These are phyloP conservation scores for Eumeta japonica DNA, from an alignment of 1,140 invertebrate species.

Conservation along the genomic window DNA sequence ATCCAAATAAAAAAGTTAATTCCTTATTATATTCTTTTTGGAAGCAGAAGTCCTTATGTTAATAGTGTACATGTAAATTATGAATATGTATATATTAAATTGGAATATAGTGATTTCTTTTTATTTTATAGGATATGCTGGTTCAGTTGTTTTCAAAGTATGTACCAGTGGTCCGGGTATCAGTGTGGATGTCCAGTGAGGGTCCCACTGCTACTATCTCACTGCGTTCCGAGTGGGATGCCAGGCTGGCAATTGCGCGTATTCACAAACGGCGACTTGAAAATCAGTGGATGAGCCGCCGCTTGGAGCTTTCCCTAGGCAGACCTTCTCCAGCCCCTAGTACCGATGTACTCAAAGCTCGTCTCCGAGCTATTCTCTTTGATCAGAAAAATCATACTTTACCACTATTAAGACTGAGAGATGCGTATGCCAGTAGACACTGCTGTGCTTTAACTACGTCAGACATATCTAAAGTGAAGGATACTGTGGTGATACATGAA, in stretches of 20 bases:
- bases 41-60: too few relatives aligned
- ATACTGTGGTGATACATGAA: constrained; percentile 58
- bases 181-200: constrained; percentile 37
- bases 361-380: constrained; percentile 49
- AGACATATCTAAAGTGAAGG: constrained; percentile 74
- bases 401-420: constrained; percentile 77
- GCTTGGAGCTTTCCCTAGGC: constrained; percentile 74
- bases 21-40: too few relatives aligned
- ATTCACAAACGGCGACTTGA: constrained; percentile 74
- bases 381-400: constrained; percentile 71
- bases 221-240: constrained; percentile 51
- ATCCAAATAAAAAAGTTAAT: too few relatives aligned
- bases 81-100: too few relatives aligned
- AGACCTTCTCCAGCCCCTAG: constrained; percentile 66
- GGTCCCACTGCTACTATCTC: constrained; percentile 40
- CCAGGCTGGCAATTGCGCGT: constrained; percentile 77
- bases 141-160: constrained; percentile 36
- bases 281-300: constrained; percentile 64
- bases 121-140: constrained; percentile 31
- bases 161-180: constrained; percentile 36
- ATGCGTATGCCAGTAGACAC: constrained; percentile 79
- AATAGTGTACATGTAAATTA: too few relatives aligned
- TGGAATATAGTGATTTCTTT: too few relatives aligned
- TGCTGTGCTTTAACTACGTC: constrained; percentile 74
- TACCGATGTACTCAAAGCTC: constrained; percentile 60